Percentiles rank a stretch among this genome's conserved stretches.
Evolutionary conservation across 2,113 vertebrate species (phyloP).

Genomic region (Odocoileus virginianus): DNA sequence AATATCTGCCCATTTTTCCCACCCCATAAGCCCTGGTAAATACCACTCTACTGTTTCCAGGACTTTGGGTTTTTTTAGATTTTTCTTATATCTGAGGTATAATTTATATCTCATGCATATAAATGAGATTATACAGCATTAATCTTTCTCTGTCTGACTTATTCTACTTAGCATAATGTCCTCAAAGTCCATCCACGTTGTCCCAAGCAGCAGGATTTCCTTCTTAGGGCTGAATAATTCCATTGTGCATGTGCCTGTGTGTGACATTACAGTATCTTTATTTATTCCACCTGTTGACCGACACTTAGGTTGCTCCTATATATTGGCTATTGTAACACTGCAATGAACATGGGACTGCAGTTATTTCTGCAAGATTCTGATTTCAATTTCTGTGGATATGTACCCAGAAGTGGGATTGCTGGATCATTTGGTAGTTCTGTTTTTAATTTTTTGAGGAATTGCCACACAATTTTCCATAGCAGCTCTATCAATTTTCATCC

Average conservation of each 20-base stretch:
- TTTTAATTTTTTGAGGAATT: neutral
- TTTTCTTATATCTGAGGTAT: neutral
- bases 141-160: neutral
- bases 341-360: neutral
- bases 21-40: neutral
- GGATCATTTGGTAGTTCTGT: neutral
- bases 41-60: neutral
- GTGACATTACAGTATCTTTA: neutral
- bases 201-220: neutral
- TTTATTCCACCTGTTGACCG: neutral
- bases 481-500: neutral
- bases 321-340: neutral
- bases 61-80: neutral
- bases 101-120: neutral
- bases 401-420: neutral
- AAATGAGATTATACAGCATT: neutral
- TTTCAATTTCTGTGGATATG: neutral
- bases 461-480: neutral
- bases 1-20: neutral
- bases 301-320: neutral
- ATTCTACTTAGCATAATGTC: neutral
- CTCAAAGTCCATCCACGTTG: neutral
- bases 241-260: neutral
- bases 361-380: neutral
- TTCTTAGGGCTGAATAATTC: neutral